Evolutionary conservation across 2,113 vertebrate genomes (phyloP).

Genomic region (Neomonachus schauinslandi): DNA sequence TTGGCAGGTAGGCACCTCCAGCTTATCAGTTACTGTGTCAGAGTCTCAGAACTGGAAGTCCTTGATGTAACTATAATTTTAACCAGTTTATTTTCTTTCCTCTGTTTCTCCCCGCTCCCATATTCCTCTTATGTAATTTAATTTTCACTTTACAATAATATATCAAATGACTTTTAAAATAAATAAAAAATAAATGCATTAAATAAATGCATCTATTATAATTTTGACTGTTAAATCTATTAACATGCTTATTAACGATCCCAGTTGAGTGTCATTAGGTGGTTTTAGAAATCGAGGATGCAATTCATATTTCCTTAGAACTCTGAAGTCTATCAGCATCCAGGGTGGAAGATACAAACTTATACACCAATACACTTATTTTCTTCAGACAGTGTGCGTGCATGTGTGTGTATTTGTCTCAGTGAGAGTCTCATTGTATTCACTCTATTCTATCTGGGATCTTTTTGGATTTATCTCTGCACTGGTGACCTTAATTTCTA

Average conservation of each 20-base stretch:
- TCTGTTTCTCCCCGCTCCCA: background rate
- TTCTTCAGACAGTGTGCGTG: background rate
- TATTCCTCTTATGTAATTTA: background rate
- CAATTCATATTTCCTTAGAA: background rate
- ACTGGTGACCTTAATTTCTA: background rate
- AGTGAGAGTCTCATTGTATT: background rate
- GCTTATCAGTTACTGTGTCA: background rate
- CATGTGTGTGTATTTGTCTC: background rate
- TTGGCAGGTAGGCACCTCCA: background rate
- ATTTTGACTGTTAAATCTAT: background rate
- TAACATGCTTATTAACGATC: background rate
- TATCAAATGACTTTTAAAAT: background rate
- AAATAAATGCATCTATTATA: background rate
- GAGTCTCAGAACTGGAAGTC: background rate
- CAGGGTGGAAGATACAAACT: background rate
- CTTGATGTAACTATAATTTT: background rate
- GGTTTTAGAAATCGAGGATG: background rate
- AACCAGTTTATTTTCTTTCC: background rate
- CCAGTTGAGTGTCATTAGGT: background rate
- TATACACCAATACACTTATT: background rate
- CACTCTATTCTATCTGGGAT: background rate
- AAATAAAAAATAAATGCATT: background rate
- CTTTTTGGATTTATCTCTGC: background rate
- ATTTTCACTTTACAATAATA: background rate
- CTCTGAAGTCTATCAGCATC: background rate